phyloP scores from a whole-genome alignment of 2,888 invertebrate genomes.

The Cheilosia vernalis region DNA sequence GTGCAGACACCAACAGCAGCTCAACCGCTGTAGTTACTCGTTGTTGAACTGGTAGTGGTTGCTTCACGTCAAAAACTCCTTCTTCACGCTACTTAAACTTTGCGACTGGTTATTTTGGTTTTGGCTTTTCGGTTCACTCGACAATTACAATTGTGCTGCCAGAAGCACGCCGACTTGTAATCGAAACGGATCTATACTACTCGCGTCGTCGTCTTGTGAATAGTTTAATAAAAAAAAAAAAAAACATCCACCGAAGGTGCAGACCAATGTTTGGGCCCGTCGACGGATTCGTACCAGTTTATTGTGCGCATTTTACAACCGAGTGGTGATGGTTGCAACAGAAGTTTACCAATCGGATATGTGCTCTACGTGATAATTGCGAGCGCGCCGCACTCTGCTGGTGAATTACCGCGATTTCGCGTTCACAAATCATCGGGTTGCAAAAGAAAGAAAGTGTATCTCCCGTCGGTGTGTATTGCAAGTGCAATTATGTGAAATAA shows the following conservation, averaged over 20 bases:
- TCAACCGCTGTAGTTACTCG: conserved; percentile 16
- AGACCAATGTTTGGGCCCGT: conserved; percentile 5
- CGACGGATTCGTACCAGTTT: conserved; percentile 23
- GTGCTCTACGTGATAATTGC: conserved; percentile 62
- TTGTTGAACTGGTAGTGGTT: conserved; percentile 24
- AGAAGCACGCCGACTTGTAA: conserved; percentile 62
- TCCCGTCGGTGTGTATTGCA: conserved; percentile 2
- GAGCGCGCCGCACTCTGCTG: conserved; percentile 10
- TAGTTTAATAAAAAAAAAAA: conserved; percentile 34
- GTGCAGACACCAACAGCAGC: conserved; percentile 30
- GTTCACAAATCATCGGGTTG: conserved; percentile 10
- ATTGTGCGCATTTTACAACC: conserved; percentile 45
- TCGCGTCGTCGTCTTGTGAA: conserved; percentile 2
- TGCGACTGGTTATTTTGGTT: conserved; percentile 54
- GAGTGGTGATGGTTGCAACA: conserved; percentile 46
- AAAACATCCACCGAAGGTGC: conserved; percentile 1
- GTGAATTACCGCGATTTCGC: conserved; percentile 13
- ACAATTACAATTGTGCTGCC: conserved; percentile 53
- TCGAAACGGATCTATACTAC: conserved; percentile 50
- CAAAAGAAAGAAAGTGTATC: conserved; percentile 62
- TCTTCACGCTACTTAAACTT: conserved; percentile 52
- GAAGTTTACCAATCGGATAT: conserved; percentile 48
- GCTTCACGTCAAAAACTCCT: conserved; percentile 42
- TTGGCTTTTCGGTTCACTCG: conserved; percentile 46
- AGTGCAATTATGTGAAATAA: conserved; percentile 62